These are phyloP conservation scores for Tauraco erythrolophus DNA, from an alignment of 2,113 vertebrate species.

Conservation along the genomic window DNA sequence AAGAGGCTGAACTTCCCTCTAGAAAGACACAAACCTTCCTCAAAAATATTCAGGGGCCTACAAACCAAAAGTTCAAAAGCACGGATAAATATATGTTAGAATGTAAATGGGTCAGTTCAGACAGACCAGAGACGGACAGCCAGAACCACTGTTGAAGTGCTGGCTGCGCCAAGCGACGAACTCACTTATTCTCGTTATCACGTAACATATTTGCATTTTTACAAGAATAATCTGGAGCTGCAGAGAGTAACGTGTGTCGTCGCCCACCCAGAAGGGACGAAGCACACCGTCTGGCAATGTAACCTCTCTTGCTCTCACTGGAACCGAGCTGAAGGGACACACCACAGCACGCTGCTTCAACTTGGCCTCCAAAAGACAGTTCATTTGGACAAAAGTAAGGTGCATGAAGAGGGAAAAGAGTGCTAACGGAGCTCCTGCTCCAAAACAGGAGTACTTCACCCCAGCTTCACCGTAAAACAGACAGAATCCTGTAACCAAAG, in stretches of 20 bases:
- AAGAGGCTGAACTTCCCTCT: background rate
- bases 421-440: background rate
- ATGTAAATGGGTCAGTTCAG: background rate
- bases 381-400: background rate
- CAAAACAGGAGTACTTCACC: background rate
- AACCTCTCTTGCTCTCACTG: background rate
- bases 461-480: background rate
- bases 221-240: background rate
- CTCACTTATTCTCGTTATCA: slow-evolving; percentile 2
- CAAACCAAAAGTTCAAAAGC: background rate
- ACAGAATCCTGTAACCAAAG: background rate
- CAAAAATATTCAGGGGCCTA: background rate
- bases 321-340: background rate
- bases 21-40: background rate
- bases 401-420: background rate
- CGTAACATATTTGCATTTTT: background rate
- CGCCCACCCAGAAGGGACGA: slow-evolving; percentile 49
- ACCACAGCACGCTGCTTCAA: background rate
- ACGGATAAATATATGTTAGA: background rate
- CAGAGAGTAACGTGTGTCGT: background rate
- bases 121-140: background rate
- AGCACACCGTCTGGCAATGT: background rate
- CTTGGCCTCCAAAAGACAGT: background rate
- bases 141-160: slow-evolving; percentile 1
- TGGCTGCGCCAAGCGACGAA: slow-evolving; percentile 21